Base-by-base conservation (phyloP, 1,140 invertebrate genomes). In the Harpegnathos saltator region DNA sequence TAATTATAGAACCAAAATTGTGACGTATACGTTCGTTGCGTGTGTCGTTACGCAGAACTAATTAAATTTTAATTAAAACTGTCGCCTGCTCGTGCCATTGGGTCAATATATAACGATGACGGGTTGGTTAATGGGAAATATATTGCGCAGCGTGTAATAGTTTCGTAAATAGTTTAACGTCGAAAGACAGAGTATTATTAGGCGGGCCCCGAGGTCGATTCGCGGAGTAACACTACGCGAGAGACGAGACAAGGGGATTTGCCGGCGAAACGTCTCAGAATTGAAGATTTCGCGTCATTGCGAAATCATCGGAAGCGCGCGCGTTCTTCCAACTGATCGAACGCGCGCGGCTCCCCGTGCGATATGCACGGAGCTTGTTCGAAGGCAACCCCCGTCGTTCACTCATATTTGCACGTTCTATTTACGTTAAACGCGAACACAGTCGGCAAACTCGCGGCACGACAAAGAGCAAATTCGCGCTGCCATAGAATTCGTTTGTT, bases 31-130 rank as follows among this genome's bases (percentile, higher is more conserved):
- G 38, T 24, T 22, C 11, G 52, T 48, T 69, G 26, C 65, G 69
- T 71, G 69, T 17, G 75, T 80, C 69, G 65, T 80, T 69, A 44
- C 38, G 22, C 65, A 29, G n/a, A 44, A 65, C 75, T 80, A 80
- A 80, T 80, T 80, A 80, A 80, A 80, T 80, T 80, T 80, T 80
- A 80, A 80, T 80, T 80, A 71, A 80, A 80, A 80, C 75, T 80
- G 75, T 69, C 65, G 38, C 38, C 75, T 58, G 75, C 22, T 80
- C 54, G 52, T 68, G 74, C 69, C 75, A 59, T 80, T 58, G 75
- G 58, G 33, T 58, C 58, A 80, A 69, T 80, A 80, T 80, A 58
- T 71, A 33, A 59, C 75, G 33, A 71, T 80, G 52, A 80, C 65
- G 52, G 52, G 59, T 48, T 19, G 54, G 24, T 52, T 44, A 24